phyloP scores from a whole-genome alignment of 2,797 vertebrate genomes.

The Gambelia wislizenii region DNA sequence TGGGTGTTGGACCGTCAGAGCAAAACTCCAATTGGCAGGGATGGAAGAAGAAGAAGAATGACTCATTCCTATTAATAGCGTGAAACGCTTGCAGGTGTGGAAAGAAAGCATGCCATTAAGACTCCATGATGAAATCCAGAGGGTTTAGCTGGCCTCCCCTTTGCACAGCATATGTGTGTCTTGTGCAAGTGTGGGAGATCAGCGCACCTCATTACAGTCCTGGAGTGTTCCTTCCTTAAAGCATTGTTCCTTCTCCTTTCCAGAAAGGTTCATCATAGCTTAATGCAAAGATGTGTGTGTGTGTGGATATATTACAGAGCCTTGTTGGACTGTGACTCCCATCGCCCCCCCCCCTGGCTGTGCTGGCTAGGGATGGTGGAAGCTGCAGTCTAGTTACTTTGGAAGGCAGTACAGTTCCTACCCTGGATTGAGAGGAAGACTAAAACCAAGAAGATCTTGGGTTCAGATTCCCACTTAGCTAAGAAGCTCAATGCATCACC shows the following conservation, averaged over 20 bases:
- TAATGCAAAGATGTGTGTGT: too few relatives aligned
- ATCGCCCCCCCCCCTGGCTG: neutral
- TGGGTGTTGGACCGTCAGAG: too few relatives aligned
- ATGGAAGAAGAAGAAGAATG: neutral
- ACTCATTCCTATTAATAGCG: constrained; percentile 29
- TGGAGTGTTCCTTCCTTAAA: neutral
- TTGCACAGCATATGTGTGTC: neutral
- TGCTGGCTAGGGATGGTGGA: neutral
- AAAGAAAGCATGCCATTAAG: neutral
- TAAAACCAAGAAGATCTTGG: neutral
- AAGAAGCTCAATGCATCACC: too few relatives aligned
- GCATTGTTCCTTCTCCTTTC: neutral
- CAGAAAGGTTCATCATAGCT: neutral
- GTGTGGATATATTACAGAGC: neutral
- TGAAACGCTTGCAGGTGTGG: constrained; percentile 17
- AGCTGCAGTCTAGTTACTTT: neutral
- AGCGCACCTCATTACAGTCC: neutral
- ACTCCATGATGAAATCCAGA: neutral
- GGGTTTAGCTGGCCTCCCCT: neutral
- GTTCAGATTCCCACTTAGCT: neutral
- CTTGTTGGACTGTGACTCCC: neutral
- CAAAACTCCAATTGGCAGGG: neutral
- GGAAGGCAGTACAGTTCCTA: neutral
- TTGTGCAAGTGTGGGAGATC: neutral
- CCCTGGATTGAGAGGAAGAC: neutral